A percentile compares a stretch with the other conserved stretches of the same genome.
phyloP scores from a whole-genome alignment of 2,797 vertebrate species.

The Halcyon smyrnensis region DNA sequence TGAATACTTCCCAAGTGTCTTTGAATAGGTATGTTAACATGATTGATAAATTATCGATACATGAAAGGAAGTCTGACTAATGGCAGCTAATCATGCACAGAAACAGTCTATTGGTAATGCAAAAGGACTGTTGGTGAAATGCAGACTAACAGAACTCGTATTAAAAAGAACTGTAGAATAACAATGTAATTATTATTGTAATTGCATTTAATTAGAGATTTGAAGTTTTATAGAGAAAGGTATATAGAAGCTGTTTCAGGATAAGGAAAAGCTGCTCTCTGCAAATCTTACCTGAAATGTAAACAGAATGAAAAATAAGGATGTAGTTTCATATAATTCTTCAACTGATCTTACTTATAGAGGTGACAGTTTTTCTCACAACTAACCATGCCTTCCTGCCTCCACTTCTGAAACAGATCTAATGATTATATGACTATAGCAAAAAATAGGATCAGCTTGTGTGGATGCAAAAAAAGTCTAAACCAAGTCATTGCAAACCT shows the following conservation, averaged over 20 bases:
- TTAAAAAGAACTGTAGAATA: neutral
- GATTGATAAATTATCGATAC: neutral
- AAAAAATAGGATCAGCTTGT: neutral
- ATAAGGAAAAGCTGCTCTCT: neutral
- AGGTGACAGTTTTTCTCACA: neutral
- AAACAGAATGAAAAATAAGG: neutral
- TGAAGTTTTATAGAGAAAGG: neutral
- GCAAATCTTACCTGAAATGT: neutral
- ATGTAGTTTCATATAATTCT: neutral
- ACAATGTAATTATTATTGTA: neutral
- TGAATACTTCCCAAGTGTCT: neutral
- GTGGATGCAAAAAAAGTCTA: neutral
- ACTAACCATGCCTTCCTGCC: neutral
- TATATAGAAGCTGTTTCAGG: neutral
- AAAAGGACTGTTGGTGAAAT: neutral
- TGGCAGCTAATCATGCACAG: neutral
- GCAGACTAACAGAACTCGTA: neutral
- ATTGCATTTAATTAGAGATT: neutral
- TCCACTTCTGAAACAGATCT: neutral
- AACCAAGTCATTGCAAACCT: neutral
- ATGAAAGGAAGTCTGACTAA: neutral
- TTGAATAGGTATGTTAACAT: neutral
- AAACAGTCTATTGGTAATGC: neutral
- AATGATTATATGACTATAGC: neutral
- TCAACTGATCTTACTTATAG: neutral